Evolutionary conservation across 2,888 invertebrate species (phyloP).

Genomic region (Stomorhina lunata): DNA sequence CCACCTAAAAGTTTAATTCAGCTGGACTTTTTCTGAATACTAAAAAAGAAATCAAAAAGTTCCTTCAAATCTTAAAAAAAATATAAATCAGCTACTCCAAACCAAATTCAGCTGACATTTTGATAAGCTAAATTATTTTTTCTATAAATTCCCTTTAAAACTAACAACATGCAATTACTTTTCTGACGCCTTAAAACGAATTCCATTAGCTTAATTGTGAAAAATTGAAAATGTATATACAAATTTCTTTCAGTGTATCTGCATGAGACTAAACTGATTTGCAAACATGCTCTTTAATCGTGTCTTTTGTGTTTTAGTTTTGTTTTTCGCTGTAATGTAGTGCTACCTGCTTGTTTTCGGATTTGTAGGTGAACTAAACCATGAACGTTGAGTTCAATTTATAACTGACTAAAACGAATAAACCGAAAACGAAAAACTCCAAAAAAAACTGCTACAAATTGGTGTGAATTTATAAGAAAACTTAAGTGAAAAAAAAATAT

Average conservation of each 20-base stretch:
- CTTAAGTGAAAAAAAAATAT: conserved; percentile 6
- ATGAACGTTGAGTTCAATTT: conserved; percentile 70
- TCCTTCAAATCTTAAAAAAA: too few relatives aligned
- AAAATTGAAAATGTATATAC: neutral
- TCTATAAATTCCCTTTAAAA: too few relatives aligned
- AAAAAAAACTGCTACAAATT: conserved; percentile 46
- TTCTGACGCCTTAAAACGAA: too few relatives aligned
- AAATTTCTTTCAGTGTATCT: conserved; percentile 19
- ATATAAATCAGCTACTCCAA: too few relatives aligned
- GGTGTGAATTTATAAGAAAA: conserved; percentile 45
- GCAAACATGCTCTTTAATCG: conserved; percentile 14
- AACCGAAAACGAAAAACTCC: neutral
- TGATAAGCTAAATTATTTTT: too few relatives aligned
- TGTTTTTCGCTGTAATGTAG: neutral
- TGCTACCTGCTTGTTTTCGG: conserved; percentile 65
- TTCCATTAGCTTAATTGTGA: too few relatives aligned
- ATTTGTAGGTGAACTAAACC: conserved; percentile 77
- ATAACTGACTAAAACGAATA: conserved; percentile 35
- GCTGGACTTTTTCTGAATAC: too few relatives aligned
- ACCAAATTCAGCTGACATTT: too few relatives aligned
- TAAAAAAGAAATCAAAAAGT: too few relatives aligned
- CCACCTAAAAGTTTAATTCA: too few relatives aligned
- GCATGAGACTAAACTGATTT: neutral
- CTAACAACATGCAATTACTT: too few relatives aligned
- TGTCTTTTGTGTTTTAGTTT: conserved; percentile 21